Evolutionary conservation across 2,888 invertebrate species (phyloP), one percentile per base, ranked within the genome.

Genomic region (Hermodice carunculata): DNA sequence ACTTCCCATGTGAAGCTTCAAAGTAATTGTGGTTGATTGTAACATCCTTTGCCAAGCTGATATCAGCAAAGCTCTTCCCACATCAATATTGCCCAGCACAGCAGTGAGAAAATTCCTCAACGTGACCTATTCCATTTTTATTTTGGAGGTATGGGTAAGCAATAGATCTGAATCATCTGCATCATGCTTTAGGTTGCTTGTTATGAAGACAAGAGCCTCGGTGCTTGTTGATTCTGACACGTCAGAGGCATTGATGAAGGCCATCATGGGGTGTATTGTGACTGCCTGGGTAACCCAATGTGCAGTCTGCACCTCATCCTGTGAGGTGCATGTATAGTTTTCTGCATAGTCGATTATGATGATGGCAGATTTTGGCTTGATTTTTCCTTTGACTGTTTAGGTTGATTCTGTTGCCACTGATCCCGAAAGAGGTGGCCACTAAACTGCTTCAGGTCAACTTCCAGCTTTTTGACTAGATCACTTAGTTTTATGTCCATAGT

Each of bases 221-320:
- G n/a, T 43, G 40, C n/a, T 40, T 14, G n/a, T 17, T 14, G 40
- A n/a, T 14, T n/a, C 40, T n/a, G n/a, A 17, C 14, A 40, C 40
- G n/a, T 40, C 14, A 17, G 40, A 17, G n/a, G 40, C 40, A 43
- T 43, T 43, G 43, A n/a, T n/a, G n/a, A n/a, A 52, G 6, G 53
- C 53, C 31, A 32, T 32, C n/a, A 29, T n/a, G 32, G 29, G 53
- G 31, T 52, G 53, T 5, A 52, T 52, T 17, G 53, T 52, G 53
- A 52, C 53, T 52, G 29, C 32, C 32, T 17, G 17, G n/a, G 1
- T n/a, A 31, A 19, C 17, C 53, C 53, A 52, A n/a, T 52, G 53
- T n/a, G n/a, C n/a, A 24, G 19, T 32, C 31, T 52, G 53, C 19
- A 52, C 53, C 26, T 52, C 53, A 52, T 52, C 53, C 34, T 52